A percentile compares a stretch with the other conserved stretches of the same genome.
Evolutionary conservation across 2,113 vertebrate genomes (phyloP).

Genomic region (Nasalis larvatus): DNA sequence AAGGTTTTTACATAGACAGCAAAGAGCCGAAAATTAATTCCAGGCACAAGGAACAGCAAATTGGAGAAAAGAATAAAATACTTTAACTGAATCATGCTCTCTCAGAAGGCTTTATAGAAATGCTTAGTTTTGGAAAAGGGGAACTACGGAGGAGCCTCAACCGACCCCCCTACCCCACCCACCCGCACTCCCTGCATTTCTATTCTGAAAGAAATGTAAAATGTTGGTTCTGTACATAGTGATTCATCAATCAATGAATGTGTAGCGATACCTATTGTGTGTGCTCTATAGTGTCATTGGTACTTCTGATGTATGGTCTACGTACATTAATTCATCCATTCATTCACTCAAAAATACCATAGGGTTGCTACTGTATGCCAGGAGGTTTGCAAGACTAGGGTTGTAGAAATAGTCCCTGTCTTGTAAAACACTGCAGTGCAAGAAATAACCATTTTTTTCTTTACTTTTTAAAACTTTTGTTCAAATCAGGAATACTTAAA

Average conservation of each 20-base stretch:
- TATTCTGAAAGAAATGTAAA: not conserved
- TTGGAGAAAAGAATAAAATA: not conserved
- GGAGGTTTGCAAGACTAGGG: not conserved
- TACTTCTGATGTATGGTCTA: not conserved
- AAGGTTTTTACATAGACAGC: not conserved
- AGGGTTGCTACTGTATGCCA: not conserved
- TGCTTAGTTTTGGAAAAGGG: not conserved
- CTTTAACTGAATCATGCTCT: not conserved
- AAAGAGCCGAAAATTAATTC: not conserved
- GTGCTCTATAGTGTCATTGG: not conserved
- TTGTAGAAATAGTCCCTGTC: not conserved
- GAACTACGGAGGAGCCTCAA: not conserved
- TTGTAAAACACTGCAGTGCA: not conserved
- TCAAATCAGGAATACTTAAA: not conserved
- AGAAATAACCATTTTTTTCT: not conserved
- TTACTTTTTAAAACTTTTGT: not conserved
- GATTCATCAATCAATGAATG: not conserved
- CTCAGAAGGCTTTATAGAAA: not conserved
- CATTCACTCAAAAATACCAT: not conserved
- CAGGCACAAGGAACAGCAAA: not conserved
- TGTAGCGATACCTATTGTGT: not conserved
- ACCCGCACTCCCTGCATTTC: not conserved
- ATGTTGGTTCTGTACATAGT: not conserved
- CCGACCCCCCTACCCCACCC: accelerated
- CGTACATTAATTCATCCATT: not conserved